Evolutionary conservation across 1,140 invertebrate species (phyloP).

Genomic region (Bombus difficillimus): DNA sequence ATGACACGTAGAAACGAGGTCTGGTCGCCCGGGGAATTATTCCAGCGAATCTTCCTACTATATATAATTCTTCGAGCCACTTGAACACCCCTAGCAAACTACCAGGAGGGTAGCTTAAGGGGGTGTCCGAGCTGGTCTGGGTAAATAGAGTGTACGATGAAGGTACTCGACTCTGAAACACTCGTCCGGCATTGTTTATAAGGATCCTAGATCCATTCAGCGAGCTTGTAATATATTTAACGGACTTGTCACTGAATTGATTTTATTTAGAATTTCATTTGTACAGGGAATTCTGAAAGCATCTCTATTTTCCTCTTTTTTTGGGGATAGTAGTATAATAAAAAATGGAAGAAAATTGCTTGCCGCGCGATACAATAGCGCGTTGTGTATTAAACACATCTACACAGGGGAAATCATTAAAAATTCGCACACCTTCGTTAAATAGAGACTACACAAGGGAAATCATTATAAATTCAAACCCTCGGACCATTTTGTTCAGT

Average conservation of each 20-base stretch:
- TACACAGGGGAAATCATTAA: slow-evolving; percentile 30
- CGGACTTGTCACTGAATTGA: not conserved
- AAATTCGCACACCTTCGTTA: slow-evolving; percentile 9
- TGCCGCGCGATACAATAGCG: not conserved
- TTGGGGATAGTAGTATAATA: not conserved
- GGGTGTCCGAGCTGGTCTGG: not conserved
- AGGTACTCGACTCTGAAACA: not conserved
- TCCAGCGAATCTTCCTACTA: not conserved
- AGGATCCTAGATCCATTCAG: not conserved
- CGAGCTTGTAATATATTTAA: not conserved
- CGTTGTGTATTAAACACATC: not conserved
- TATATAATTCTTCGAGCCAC: slow-evolving; percentile 34
- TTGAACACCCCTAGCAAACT: not conserved
- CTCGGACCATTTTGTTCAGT: not conserved
- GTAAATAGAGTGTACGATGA: slow-evolving; percentile 15
- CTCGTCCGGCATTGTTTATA: not conserved
- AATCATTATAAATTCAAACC: slow-evolving; percentile 23
- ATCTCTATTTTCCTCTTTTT: not conserved
- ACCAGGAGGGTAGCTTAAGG: not conserved
- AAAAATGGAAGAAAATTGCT: not conserved
- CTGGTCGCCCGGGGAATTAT: slow-evolving; percentile 19
- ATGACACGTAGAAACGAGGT: slow-evolving; percentile 42
- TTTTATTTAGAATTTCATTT: not conserved
- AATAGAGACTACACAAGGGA: not conserved
- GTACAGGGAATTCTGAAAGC: not conserved